Percentiles rank a stretch among this genome's conserved stretches.
phyloP scores from a whole-genome alignment of 2,797 vertebrate genomes.

The Epinephelus malabaricus region DNA sequence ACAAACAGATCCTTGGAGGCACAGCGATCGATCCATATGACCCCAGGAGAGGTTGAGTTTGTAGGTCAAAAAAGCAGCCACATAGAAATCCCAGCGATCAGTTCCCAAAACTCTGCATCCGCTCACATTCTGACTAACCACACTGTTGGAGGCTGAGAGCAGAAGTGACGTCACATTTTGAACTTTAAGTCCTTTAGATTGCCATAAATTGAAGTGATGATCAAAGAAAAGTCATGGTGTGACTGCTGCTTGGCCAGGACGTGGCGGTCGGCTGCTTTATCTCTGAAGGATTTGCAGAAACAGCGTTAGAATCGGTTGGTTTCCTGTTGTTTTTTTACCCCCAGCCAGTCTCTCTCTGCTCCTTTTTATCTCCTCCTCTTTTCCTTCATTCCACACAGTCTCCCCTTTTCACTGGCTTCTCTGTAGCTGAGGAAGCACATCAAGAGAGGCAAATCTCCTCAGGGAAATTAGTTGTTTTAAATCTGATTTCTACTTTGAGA shows the following conservation, averaged over 20 bases:
- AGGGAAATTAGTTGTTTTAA: conserved; percentile 24
- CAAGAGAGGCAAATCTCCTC: conserved; percentile 33
- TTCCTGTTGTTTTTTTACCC: conserved; percentile 84
- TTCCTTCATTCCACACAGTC: conserved; percentile 82
- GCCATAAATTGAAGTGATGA: conserved; percentile 38
- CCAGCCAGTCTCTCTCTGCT: conserved; percentile 69
- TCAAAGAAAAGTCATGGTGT: conserved; percentile 37
- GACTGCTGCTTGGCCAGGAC: conserved; percentile 39
- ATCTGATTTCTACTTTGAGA: conserved; percentile 17
- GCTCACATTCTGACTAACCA: conserved; percentile 82
- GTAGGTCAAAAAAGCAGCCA: conserved; percentile 52
- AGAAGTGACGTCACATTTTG: conserved; percentile 83
- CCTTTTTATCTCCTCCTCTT: conserved; percentile 84
- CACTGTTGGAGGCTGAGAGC: conserved; percentile 77
- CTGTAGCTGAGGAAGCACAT: conserved; percentile 47
- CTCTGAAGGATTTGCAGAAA: conserved; percentile 77
- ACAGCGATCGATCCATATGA: conserved; percentile 78
- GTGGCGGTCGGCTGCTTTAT: conserved; percentile 65
- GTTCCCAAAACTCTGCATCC: conserved; percentile 79
- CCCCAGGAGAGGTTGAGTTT: conserved; percentile 50
- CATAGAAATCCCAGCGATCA: conserved; percentile 70
- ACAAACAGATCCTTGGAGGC: conserved; percentile 68
- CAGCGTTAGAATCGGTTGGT: conserved; percentile 74
- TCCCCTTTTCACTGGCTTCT: conserved; percentile 71
- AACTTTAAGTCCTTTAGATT: conserved; percentile 61